Evolutionary conservation across 1,140 invertebrate species (phyloP), one percentile per base, ranked within the genome.

Genomic region (Drosophila arawakana): DNA sequence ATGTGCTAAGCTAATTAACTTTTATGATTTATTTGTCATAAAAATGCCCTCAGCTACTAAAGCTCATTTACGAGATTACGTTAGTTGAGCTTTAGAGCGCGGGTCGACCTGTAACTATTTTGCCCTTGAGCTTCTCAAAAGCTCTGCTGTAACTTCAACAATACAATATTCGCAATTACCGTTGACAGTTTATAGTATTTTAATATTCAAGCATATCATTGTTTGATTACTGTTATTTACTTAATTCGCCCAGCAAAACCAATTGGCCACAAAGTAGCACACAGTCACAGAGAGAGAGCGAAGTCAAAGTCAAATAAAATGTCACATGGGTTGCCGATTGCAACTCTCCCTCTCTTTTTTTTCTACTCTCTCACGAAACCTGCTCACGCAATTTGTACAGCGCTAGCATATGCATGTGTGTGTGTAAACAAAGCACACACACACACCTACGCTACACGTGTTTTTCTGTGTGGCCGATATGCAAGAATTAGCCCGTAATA

Each of bases 291-390:
- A 80, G 65, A 83, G 77, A 30, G 25, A 80, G 75, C 68, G 52
- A 65, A 78, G 68, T 44, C 55, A 70, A 84, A 81, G 72, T 88
- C 73, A 88, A 88, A 83, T 86, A 85, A 88, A 77, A 72, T 86
- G 83, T 86, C 83, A 86, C 83, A 88, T 86, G 83, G 68, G 39
- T 41, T 69, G 54, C 46, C 35, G 43, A 60, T 75, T 63, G 79
- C 55, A 46, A 78, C 47, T 50, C 47, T 50, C 57, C 2, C 57
- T 44, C 57, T 59, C 21, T 59, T 1, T 65, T 43, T 18, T 59
- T 15, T 65, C 43, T 30, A 6, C 25, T 39, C 39, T 49, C 57
- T 61, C 13, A 70, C 68, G 68, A 68, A 10, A 43, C 18, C 67
- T 72, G 37, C 61, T 52, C 60, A 46, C 41, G 39, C 61, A 54